Base-by-base conservation (phyloP, 2,888 invertebrate genomes). In the Dryadula phaetusa region DNA sequence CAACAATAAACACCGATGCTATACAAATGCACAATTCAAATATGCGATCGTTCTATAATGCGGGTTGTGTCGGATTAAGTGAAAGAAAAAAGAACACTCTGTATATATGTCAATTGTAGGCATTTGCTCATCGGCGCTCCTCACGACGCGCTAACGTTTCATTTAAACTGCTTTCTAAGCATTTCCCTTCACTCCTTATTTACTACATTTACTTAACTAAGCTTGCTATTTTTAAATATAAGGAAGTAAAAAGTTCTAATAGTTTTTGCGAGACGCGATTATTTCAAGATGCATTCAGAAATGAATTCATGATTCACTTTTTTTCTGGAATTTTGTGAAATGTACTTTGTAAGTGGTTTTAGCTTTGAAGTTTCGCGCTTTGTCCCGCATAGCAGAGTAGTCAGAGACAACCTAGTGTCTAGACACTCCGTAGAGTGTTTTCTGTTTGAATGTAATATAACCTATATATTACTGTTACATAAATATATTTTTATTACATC, bases 41-140 rank as follows among this genome's bases (percentile, higher is more conserved):
- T 12, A 54, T 20, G 14, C 37, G 14, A 22, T 18, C 37, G 3
- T 54, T 20, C 7, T n/a, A 49, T 28, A 49, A 22, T n/a, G n/a
- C 49, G 49, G 49, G 5, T n/a, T 25, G n/a, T 49, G 49, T 49
- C 25, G 47, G 14, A 47, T 47, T 47, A 47, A 47, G n/a, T 25
- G n/a, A 49, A 49, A 25, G 47, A 25, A 22, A 49, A 22, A 49
- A n/a, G n/a, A 22, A 25, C 22, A 49, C 47, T 25, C 47, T n/a
- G 14, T 25, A 49, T 25, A 25, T 67, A 56, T 71, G 72, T 72
- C 72, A 70, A 72, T 64, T 66, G 72, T 58, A 62, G 61, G 64
- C 64, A 64, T 66, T 66, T 64, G 62, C 60, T 53, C 56, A 52
- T 66, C 64, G 46, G 46, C 56, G 22, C 46, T 16, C 40, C n/a